Conservation (phyloP, 2,797 vertebrate species). For the Passerculus sandwichensis region DNA sequence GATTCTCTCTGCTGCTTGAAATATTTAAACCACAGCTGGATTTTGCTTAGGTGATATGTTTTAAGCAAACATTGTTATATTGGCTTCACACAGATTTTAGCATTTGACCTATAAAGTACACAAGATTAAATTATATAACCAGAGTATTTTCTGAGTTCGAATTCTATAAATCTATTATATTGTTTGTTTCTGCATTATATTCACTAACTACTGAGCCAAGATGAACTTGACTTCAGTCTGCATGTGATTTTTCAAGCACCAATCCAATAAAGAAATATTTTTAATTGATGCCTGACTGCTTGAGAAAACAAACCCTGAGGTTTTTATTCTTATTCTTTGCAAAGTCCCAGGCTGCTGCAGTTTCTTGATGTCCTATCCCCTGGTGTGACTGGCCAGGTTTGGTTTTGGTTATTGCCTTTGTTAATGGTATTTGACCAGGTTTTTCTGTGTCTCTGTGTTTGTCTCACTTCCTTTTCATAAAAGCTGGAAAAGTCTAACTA, state of each 20-base stretch:
- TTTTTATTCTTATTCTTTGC: not conserved
- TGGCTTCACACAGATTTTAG: not conserved
- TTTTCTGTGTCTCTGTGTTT: not conserved
- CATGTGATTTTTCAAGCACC: not conserved
- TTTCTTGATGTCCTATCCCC: not conserved
- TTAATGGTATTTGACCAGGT: not conserved
- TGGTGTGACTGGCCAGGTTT: not conserved
- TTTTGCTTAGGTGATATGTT: not conserved
- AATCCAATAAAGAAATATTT: not conserved
- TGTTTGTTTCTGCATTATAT: not conserved
- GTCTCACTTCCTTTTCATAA: not conserved
- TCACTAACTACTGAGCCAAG: not conserved
- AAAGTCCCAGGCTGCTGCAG: not conserved
- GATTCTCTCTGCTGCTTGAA: not conserved
- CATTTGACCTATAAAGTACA: not conserved
- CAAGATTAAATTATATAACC: not conserved
- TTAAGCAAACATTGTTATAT: not conserved
- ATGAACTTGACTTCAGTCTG: not conserved
- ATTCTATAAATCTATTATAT: not conserved
- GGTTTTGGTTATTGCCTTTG: not conserved
- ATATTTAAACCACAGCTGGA: not conserved
- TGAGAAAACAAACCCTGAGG: not conserved
- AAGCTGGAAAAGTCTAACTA: not conserved
- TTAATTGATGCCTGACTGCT: not conserved
- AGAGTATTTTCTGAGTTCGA: not conserved